Evolutionary conservation across 2,888 invertebrate species (phyloP), one percentile per base, ranked within the genome.

Genomic region (Habrosyne pyritoides): DNA sequence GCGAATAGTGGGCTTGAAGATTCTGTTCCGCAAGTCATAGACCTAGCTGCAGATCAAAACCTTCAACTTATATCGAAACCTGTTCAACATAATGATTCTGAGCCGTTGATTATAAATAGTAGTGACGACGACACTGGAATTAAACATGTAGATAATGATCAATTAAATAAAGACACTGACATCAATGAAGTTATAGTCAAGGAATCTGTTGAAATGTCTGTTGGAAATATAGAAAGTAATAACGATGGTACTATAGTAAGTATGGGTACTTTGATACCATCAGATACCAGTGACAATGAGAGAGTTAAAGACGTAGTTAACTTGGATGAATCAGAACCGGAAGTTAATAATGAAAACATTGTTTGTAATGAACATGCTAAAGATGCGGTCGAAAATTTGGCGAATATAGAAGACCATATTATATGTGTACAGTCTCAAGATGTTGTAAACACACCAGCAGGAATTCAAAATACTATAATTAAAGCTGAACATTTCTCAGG

Each of bases 201-300:
- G 5, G 33, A n/a, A n/a, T 33, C n/a, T 21, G 47, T n/a, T 7
- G 46, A 49, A 33, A 22, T 8, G 12, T 21, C 33, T 3, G 48
- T 10, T 12, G 46, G 47, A 30, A 6, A 52, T 10, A 46, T 48
- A 10, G 22, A 52, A 18, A 21, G 18, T 24, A 21, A 28, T 30
- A 52, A 64, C 59, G 69, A 72, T n/a, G 67, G 73, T 53, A 59
- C 73, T 56, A 64, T 59, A 54, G 55, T 59, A 55, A 47, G n/a
- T 33, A 5, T 26, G 1, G 18, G 1, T 18, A n/a, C 42, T 18
- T 8, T 18, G 18, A 8, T 42, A 18, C 8, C 42, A 8, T n/a
- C 42, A 18, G 18, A 42, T 18, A 18, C 42, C 18, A 8, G 8
- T 14, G n/a, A 6, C 42, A 8, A 7, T 18, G 42, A 18, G 14